Evolutionary conservation across 2,797 vertebrate genomes (phyloP), one percentile per base, ranked within the genome.

Genomic region (Epinephelus awoara): DNA sequence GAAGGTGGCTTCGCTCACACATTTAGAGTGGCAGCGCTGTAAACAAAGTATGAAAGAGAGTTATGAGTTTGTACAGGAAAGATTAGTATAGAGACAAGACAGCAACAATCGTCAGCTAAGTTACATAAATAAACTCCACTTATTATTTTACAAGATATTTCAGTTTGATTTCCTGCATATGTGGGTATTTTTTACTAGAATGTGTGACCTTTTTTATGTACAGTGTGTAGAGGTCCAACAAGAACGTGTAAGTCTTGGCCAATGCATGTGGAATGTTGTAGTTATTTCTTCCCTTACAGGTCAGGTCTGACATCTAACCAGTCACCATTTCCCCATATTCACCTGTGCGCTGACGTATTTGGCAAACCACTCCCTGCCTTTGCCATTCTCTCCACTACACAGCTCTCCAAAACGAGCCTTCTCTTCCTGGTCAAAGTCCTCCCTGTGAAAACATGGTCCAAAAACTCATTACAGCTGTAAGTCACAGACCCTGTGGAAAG

Each of bases 11-110:
- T 99, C 98, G 0, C 96, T 97, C 74, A 99, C 97, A 2, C 98
- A 98, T 84, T 98, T 99, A 63, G 98, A 98, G 89, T 98, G 96
- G 94, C 98, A 99, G 90, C 98, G 97, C 98, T 99, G 96, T 5
- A 49, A 86, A 94, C 64, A 72, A 14, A 81, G 38, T 3, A 55
- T 2, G 51, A 80, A 58, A 65, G 1, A 63, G 29, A 49, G 29
- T 67, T 58, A 62, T 0, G 55, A 18, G 4, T 19, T 27, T 27
- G 25, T 64, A 69, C 9, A 34, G 49, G 5, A 21, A 57, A 23
- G 14, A 21, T 42, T 21, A 6, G 8, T n/a, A 34, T 23, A 40
- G 54, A 74, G 3, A 66, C 3, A 63, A 40, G 6, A 63, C 44
- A 11, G 17, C 17, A 23, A 52, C 25, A 59, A 42, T 10, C 23